phyloP scores from a whole-genome alignment of 92 coral and sea anemone species.

The Umimayanthus chanpuru region DNA sequence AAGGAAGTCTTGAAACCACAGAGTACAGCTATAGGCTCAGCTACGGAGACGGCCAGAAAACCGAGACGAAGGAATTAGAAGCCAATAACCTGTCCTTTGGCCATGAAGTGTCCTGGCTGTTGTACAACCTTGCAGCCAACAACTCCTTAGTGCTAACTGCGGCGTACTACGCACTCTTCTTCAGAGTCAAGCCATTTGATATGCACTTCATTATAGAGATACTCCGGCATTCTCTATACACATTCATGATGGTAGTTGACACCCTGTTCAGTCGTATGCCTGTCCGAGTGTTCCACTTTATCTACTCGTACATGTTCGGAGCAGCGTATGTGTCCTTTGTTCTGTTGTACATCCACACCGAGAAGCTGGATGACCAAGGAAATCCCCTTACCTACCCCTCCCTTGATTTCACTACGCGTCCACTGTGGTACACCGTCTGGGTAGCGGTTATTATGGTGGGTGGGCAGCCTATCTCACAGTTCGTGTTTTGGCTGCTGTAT shows the following conservation, averaged over 20 bases:
- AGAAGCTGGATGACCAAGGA: constrained; percentile 55
- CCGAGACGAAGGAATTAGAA: not conserved
- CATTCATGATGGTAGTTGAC: constrained; percentile 66
- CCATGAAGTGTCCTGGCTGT: constrained; percentile 76
- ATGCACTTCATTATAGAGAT: constrained; percentile 59
- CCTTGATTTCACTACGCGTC: constrained; percentile 67
- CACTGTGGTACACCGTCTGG: constrained; percentile 79
- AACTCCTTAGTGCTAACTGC: constrained; percentile 61
- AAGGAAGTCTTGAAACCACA: constrained; percentile 13
- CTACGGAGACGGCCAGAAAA: constrained; percentile 55
- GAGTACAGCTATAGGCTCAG: constrained; percentile 71
- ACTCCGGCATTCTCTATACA: constrained; percentile 69
- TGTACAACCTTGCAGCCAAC: constrained; percentile 75
- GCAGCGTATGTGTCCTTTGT: constrained; percentile 71
- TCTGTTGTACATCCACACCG: constrained; percentile 64
- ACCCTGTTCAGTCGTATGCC: constrained; percentile 67
- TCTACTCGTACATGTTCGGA: constrained; percentile 82
- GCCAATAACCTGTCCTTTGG: constrained; percentile 67
- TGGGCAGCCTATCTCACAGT: constrained; percentile 75
- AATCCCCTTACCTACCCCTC: constrained; percentile 75
- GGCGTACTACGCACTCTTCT: constrained; percentile 79
- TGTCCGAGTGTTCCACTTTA: constrained; percentile 72
- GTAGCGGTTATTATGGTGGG: constrained; percentile 68
- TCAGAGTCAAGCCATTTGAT: constrained; percentile 43
- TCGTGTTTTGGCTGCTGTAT: constrained; percentile 67